These are phyloP conservation scores for Palythoa heliodiscus DNA, from an alignment of 92 coral and sea anemone genomes.

Conservation along the genomic window DNA sequence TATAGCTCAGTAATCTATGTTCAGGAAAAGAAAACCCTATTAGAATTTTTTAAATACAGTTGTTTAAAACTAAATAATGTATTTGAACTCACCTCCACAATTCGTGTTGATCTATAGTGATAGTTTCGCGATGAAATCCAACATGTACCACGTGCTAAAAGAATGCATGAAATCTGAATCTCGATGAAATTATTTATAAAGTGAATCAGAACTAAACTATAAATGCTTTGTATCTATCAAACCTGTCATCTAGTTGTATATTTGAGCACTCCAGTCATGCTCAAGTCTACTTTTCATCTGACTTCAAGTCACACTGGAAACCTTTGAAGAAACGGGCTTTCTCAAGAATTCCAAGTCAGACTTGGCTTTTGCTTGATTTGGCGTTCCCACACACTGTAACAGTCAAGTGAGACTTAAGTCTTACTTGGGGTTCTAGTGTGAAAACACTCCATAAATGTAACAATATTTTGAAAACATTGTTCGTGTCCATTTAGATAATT, in stretches of 20 bases:
- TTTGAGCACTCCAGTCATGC: neutral
- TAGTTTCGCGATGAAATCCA: constrained; percentile 19
- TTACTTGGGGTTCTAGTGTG: too few species aligned
- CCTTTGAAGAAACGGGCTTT: too few species aligned
- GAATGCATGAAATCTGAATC: constrained; percentile 33
- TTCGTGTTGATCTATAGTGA: neutral
- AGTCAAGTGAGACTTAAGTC: too few species aligned
- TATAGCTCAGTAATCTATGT: constrained; percentile 38
- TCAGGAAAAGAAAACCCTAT: constrained; percentile 39
- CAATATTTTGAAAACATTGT: too few species aligned
- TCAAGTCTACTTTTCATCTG: constrained; percentile 16
- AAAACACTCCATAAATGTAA: neutral
- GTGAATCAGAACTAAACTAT: neutral
- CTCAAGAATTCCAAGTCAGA: too few species aligned
- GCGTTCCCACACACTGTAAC: neutral
- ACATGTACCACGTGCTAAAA: constrained; percentile 26
- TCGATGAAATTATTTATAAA: constrained; percentile 1
- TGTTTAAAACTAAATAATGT: constrained; percentile 27
- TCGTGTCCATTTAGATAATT: too few species aligned
- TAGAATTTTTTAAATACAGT: constrained; percentile 36
- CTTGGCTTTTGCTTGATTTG: constrained; percentile 10
- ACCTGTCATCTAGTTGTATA: constrained; percentile 12
- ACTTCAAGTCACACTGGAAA: constrained; percentile 12
- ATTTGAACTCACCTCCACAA: constrained; percentile 24
- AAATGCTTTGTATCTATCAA: constrained; percentile 30